Conservation (phyloP, 2,888 invertebrate genomes). For the Mesochorus sp. region DNA sequence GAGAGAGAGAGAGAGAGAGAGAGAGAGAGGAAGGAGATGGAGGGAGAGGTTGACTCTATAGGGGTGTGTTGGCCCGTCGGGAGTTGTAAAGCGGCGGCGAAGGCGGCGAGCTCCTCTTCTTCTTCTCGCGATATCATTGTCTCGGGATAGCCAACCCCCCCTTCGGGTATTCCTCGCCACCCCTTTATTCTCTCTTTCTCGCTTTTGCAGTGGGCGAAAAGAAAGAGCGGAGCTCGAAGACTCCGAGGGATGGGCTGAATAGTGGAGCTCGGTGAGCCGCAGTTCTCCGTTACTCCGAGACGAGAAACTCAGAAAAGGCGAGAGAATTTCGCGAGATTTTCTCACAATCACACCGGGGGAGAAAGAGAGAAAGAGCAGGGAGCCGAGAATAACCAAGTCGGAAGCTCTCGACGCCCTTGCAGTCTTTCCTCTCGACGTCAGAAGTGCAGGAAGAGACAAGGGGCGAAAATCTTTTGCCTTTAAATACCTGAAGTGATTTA, state of each 20-base stretch:
- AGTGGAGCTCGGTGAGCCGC: constrained; percentile 69
- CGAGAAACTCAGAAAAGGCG: constrained; percentile 57
- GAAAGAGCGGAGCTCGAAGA: constrained; percentile 51
- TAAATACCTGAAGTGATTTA: constrained; percentile 16
- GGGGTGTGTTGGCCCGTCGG: constrained; percentile 71
- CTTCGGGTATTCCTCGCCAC: constrained; percentile 17
- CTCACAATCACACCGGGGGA: constrained; percentile 40
- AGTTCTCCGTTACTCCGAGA: constrained; percentile 49
- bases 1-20: background rate
- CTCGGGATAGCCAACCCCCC: constrained; percentile 69
- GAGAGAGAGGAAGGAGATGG: background rate
- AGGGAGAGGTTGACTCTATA: constrained; percentile 34
- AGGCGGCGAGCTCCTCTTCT: constrained; percentile 62
- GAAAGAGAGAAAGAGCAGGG: constrained; percentile 36
- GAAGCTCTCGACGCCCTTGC: constrained; percentile 52
- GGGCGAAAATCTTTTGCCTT: constrained; percentile 34
- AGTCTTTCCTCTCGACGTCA: constrained; percentile 29
- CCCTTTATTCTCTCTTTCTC: constrained; percentile 48
- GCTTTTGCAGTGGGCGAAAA: constrained; percentile 28
- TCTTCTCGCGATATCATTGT: constrained; percentile 81
- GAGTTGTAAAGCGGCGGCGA: constrained; percentile 79
- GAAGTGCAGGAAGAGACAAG: constrained; percentile 40
- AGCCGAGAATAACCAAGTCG: constrained; percentile 52
- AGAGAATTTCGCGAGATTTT: constrained; percentile 61
- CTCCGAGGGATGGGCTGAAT: constrained; percentile 73